These are phyloP conservation scores for Hemibagrus wyckioides DNA, from an alignment of 2,113 vertebrate genomes.

Conservation along the genomic window DNA sequence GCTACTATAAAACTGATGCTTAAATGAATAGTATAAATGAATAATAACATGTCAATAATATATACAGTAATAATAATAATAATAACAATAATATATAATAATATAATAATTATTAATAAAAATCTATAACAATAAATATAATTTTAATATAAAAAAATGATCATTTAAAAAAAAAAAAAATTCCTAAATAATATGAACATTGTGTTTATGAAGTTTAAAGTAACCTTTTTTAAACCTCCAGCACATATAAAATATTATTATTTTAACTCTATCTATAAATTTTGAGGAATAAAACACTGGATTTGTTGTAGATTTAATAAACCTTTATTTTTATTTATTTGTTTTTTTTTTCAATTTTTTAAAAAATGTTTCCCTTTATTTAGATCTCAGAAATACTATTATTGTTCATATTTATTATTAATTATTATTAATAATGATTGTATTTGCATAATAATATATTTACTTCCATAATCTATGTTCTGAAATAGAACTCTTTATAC, in stretches of 20 bases:
- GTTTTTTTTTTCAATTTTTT: no score
- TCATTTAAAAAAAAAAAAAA: no score
- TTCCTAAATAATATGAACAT: no score
- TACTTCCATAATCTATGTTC: not conserved
- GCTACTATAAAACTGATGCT: no score
- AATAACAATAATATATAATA: no score
- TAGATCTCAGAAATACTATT: not conserved
- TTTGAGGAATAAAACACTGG: not conserved
- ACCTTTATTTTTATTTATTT: no score
- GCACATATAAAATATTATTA: not conserved
- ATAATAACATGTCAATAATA: not conserved
- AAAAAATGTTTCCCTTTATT: not conserved
- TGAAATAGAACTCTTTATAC: not conserved
- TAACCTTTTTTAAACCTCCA: not conserved
- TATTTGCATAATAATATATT: not conserved
- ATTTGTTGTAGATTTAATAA: not conserved
- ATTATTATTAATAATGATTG: no score
- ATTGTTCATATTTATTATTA: no score
- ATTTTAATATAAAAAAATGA: no score
- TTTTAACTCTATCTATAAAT: not conserved
- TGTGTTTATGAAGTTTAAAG: not conserved
- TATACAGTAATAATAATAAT: not conserved
- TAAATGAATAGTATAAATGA: not conserved
- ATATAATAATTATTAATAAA: no score
- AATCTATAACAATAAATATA: no score